These are phyloP conservation scores for Eristalinus sepulchralis DNA, from an alignment of 2,888 invertebrate species.

Conservation along the genomic window DNA sequence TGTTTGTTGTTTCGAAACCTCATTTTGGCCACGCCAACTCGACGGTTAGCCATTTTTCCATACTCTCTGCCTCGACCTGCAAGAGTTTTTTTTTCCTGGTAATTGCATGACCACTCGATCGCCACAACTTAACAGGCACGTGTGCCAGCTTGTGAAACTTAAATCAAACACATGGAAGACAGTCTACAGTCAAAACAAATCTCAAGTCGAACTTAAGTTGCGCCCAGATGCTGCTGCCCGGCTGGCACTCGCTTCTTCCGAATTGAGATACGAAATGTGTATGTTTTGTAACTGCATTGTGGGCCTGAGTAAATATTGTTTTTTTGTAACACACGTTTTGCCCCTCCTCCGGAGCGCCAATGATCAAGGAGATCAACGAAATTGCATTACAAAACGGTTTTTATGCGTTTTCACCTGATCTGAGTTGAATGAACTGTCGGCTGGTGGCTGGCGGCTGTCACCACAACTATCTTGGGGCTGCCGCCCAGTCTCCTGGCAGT, in stretches of 20 bases:
- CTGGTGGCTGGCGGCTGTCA: background rate
- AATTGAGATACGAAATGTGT: background rate
- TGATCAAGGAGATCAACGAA: background rate
- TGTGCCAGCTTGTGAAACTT: background rate
- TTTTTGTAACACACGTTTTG: slow-evolving; percentile 2
- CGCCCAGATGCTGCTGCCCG: background rate
- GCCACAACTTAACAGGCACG: background rate
- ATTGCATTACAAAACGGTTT: slow-evolving; percentile 33
- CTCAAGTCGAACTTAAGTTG: background rate
- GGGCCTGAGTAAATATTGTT: slow-evolving; percentile 3
- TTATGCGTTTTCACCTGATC: slow-evolving; percentile 24
- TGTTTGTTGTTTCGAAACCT: background rate
- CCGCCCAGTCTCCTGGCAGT: slow-evolving; percentile 46
- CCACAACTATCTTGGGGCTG: slow-evolving; percentile 6
- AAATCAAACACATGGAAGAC: background rate
- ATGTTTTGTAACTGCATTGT: slow-evolving; percentile 16
- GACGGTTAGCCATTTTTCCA: background rate
- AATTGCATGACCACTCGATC: background rate
- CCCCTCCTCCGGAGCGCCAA: background rate
- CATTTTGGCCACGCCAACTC: background rate
- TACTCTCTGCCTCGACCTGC: background rate
- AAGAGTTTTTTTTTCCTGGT: background rate
- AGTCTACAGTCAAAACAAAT: background rate
- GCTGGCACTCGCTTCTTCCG: background rate
- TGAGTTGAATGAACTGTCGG: slow-evolving; percentile 24